Conservation (phyloP, 2,797 vertebrate species). For the Hemitrygon akajei region DNA sequence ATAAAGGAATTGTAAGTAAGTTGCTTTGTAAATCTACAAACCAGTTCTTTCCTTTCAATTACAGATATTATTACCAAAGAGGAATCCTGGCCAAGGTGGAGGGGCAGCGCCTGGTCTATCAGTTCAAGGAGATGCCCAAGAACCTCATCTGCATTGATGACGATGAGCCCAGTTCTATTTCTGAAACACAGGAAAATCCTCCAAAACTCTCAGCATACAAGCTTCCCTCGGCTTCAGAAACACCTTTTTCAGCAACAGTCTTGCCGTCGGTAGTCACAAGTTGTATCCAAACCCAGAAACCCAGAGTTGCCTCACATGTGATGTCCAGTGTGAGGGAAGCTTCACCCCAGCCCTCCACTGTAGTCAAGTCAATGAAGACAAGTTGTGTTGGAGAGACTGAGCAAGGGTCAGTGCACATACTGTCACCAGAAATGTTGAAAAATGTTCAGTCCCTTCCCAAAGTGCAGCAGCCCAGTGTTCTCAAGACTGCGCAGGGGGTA, state of each 20-base stretch:
- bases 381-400: constrained; percentile 61
- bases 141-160: constrained; percentile 86
- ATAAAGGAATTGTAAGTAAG: background rate
- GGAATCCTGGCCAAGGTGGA: constrained; percentile 97
- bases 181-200: constrained; percentile 55
- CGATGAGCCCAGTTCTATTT: constrained; percentile 66
- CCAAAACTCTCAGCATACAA: constrained; percentile 37
- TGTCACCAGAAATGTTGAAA: constrained; percentile 80
- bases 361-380: constrained; percentile 56
- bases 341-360: constrained; percentile 48
- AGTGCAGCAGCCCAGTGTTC: constrained; percentile 75
- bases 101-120: constrained; percentile 92
- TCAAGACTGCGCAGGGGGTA: constrained; percentile 85
- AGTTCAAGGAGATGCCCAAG: constrained; percentile 94
- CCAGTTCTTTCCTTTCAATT: background rate
- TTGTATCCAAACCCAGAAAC: constrained; percentile 54
- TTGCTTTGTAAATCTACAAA: background rate
- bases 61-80: constrained; percentile 96
- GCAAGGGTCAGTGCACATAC: constrained; percentile 72
- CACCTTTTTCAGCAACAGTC: background rate
- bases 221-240: background rate
- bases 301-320: constrained; percentile 50
- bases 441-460: constrained; percentile 74
- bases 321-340: constrained; percentile 52
- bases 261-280: constrained; percentile 40